A percentile compares a stretch with the other conserved stretches of the same genome.
phyloP scores from a whole-genome alignment of 2,888 invertebrate species.

The Cantharis nigra region DNA sequence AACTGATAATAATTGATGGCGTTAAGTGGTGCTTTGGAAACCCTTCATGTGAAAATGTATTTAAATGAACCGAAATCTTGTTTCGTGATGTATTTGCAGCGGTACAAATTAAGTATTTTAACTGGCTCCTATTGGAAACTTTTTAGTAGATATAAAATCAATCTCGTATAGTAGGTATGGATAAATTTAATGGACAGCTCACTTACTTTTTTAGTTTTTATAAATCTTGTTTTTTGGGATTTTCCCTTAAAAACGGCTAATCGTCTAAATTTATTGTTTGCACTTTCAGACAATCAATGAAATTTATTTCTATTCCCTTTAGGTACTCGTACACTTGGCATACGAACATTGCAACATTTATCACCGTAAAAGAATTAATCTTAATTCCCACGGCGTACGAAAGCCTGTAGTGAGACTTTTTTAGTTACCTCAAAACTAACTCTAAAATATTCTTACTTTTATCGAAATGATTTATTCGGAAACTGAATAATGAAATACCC shows the following conservation, averaged over 20 bases:
- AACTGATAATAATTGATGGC: constrained; percentile 23
- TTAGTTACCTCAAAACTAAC: background rate
- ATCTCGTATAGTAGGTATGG: background rate
- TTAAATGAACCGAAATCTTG: constrained; percentile 9
- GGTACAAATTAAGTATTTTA: background rate
- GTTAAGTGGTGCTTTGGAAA: constrained; percentile 20
- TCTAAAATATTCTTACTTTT: background rate
- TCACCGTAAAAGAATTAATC: constrained; percentile 21
- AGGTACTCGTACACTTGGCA: constrained; percentile 14
- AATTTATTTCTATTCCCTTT: constrained; percentile 15
- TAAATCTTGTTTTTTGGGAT: background rate
- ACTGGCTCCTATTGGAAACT: background rate
- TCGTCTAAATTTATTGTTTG: constrained; percentile 1
- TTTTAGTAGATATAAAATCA: background rate
- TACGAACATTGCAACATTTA: constrained; percentile 15
- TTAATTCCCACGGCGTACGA: constrained; percentile 19
- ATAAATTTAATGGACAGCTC: background rate
- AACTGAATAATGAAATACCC: background rate
- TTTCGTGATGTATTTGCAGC: constrained; percentile 11
- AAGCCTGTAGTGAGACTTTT: constrained; percentile 18
- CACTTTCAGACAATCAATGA: constrained; percentile 18
- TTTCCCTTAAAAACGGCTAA: background rate
- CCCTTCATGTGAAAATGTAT: constrained; percentile 14
- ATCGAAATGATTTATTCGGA: background rate
- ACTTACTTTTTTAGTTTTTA: background rate